Percentiles rank a stretch among this genome's conserved stretches.
phyloP scores from a whole-genome alignment of 2,113 vertebrate genomes.

The Panthera leo region DNA sequence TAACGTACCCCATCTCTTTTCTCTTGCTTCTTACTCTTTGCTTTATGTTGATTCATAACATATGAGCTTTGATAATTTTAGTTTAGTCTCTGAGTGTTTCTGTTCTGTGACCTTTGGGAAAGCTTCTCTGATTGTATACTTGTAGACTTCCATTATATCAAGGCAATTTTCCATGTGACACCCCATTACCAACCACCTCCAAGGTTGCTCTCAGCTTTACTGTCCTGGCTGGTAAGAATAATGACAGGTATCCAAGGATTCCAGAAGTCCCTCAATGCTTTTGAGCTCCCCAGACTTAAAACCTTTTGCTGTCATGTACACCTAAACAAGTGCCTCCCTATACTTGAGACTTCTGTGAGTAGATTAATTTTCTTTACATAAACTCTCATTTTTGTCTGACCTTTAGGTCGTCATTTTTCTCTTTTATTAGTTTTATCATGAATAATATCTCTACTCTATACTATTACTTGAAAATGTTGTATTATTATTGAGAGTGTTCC shows the following conservation, averaged over 20 bases:
- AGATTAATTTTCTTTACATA: neutral
- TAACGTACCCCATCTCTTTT: neutral
- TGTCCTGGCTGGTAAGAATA: neutral
- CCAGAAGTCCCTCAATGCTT: neutral
- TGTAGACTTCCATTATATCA: neutral
- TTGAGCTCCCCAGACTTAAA: neutral
- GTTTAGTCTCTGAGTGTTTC: neutral
- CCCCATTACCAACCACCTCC: neutral
- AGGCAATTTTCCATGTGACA: neutral
- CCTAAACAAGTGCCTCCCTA: neutral
- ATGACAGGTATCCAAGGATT: neutral
- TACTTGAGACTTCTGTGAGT: neutral
- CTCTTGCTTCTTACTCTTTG: neutral
- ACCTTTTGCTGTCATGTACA: neutral
- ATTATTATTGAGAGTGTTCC: neutral
- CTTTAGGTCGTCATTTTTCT: neutral
- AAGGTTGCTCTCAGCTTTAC: neutral
- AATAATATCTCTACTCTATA: neutral
- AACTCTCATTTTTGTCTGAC: neutral
- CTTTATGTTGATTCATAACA: constrained; percentile 21
- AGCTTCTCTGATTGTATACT: neutral
- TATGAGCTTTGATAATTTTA: neutral
- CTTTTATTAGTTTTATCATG: constrained; percentile 5
- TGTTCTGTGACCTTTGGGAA: neutral
- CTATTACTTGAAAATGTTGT: neutral